Percentiles rank a stretch among this genome's conserved stretches.
Evolutionary conservation across 1,140 invertebrate species (phyloP).

Genomic region (Formica exsecta): DNA sequence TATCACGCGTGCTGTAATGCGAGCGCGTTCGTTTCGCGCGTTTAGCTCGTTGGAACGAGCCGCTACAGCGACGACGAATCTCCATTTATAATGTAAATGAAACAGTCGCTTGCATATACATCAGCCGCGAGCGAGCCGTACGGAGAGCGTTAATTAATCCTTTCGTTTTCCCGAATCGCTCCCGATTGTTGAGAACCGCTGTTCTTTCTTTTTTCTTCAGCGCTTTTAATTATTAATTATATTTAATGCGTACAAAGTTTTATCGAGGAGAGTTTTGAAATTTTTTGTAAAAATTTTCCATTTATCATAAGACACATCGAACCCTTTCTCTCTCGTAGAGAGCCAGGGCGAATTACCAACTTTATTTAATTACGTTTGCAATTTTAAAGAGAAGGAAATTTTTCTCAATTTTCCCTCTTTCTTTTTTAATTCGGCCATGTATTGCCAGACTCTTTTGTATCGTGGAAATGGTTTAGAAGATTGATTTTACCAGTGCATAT

Average conservation of each 20-base stretch:
- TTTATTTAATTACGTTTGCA: constrained; percentile 1
- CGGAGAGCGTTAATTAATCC: constrained; percentile 46
- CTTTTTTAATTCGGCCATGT: background rate
- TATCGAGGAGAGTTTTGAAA: too few relatives aligned
- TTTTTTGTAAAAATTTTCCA: background rate
- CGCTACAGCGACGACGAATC: constrained; percentile 42
- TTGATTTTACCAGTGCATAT: constrained; percentile 93
- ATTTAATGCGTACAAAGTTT: background rate
- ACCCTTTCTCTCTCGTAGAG: too few relatives aligned
- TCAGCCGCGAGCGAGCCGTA: constrained; percentile 31
- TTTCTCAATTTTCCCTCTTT: background rate
- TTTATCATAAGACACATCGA: background rate
- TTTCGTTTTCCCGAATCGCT: constrained; percentile 40
- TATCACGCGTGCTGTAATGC: constrained; percentile 35
- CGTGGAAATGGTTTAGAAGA: background rate
- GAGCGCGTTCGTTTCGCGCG: constrained; percentile 30
- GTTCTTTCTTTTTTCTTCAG: constrained; percentile 15
- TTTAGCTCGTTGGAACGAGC: constrained; percentile 46
- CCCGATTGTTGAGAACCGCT: constrained; percentile 33
- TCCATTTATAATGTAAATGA: constrained; percentile 62
- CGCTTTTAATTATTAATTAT: background rate
- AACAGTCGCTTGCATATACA: constrained; percentile 51
- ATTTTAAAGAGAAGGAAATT: background rate
- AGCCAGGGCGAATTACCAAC: background rate
- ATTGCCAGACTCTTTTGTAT: too few relatives aligned